Evolutionary conservation across 1,140 invertebrate genomes (phyloP).

Genomic region (Planococcus citri): DNA sequence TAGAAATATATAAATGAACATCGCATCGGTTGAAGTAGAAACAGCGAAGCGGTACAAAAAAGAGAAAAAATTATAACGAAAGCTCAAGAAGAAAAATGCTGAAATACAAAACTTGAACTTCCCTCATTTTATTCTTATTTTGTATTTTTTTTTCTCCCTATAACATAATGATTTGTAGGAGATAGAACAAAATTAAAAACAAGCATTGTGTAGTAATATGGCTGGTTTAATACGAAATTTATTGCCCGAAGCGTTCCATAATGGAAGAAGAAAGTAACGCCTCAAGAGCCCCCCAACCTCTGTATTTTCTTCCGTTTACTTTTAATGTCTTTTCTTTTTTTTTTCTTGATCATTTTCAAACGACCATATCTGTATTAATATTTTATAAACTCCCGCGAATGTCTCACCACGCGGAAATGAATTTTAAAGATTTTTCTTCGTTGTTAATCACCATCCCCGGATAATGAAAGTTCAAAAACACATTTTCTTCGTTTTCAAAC

Average conservation of each 20-base stretch:
- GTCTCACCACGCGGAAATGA: slow-evolving; percentile 14
- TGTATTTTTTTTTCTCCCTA: slow-evolving; percentile 11
- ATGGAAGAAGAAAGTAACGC: slow-evolving; percentile 20
- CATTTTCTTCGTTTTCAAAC: slow-evolving; percentile 3
- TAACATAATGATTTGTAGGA: slow-evolving; percentile 17
- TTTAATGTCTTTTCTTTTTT: slow-evolving; percentile 20
- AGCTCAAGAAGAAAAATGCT: neutral
- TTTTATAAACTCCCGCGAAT: slow-evolving; percentile 18
- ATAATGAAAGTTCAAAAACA: slow-evolving; percentile 18
- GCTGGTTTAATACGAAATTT: slow-evolving; percentile 20
- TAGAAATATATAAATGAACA: too few relatives aligned
- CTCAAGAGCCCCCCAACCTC: slow-evolving; percentile 13
- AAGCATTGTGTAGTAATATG: slow-evolving; percentile 19
- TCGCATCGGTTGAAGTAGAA: too few relatives aligned
- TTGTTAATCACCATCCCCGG: slow-evolving; percentile 14
- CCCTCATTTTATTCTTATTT: slow-evolving; percentile 13
- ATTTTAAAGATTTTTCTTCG: slow-evolving; percentile 20
- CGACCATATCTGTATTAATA: slow-evolving; percentile 20
- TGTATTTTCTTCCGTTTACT: slow-evolving; percentile 15
- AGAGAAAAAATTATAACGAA: too few relatives aligned
- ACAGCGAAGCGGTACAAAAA: too few relatives aligned
- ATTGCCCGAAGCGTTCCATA: slow-evolving; percentile 18
- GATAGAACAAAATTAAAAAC: slow-evolving; percentile 20
- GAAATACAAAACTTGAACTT: slow-evolving; percentile 8
- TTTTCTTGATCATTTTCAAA: slow-evolving; percentile 20